Base-by-base conservation (phyloP, 2,888 invertebrate genomes). In the Nephrocerus scutellatus region DNA sequence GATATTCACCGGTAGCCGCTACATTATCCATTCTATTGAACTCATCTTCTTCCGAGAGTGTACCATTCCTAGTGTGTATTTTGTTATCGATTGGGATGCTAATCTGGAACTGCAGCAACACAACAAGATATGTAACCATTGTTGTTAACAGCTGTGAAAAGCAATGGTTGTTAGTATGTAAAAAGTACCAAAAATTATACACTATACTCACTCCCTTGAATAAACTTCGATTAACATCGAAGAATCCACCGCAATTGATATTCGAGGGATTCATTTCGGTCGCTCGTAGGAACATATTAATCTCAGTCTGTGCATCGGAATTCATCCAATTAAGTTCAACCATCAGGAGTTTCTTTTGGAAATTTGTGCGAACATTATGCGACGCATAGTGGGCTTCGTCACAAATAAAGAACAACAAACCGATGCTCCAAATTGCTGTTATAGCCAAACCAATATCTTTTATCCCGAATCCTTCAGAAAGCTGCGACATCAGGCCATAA, bases 301-400 rank as follows among this genome's bases (percentile, higher is more conserved):
- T 79, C 61, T 83, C 83, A 7, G 81, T 80, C 59, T 82, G 82
- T 0, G 82, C 81, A 54, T 82, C 82, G 2, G 80, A 75, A 54
- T 81, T 82, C 80, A 82, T 81, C 82, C 82, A 82, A 2, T 80
- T 79, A 4, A 83, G 56, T 54, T 83, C 82, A 2, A 82, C 81
- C 71, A 82, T 75, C 2, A 83, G 61, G 9, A 83, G 64, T 52
- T 82, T 82, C 67, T 82, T 83, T 62, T 83, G 82, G 51, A 83
- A 83, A 60, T 80, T 77, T 1, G 79, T 80, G 34, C 79, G 72
- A 59, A 80, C 82, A 62, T 80, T 79, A 50, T 80, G 76, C 1
- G 82, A 80, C 5, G 82, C 82, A 52, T 80, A 79, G 56, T 82
- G 82, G 1, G 82, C 82, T 58, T 81, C 79, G 50, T 83, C 82